Evolutionary conservation across 1,140 invertebrate species (phyloP).

Genomic region (Acromyrmex heyeri): DNA sequence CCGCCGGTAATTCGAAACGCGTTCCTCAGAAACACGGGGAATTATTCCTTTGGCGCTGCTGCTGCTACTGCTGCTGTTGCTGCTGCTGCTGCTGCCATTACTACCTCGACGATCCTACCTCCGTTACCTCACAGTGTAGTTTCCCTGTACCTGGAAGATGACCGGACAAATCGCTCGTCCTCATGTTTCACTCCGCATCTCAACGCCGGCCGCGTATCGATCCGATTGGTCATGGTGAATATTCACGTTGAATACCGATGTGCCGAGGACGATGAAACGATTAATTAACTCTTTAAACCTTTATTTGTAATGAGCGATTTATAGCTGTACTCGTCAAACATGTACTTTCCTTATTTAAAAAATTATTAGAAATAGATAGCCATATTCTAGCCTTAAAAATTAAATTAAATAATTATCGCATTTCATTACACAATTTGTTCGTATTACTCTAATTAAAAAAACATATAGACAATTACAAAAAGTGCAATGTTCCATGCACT

Average conservation of each 20-base stretch:
- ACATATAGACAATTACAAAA: background rate
- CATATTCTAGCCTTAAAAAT: background rate
- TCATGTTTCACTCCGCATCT: constrained; percentile 36
- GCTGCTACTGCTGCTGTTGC: constrained; percentile 64
- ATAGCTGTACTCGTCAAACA: background rate
- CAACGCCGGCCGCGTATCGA: constrained; percentile 36
- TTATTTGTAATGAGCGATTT: background rate
- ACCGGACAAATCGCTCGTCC: constrained; percentile 57
- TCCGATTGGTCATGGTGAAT: constrained; percentile 30
- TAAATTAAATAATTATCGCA: background rate
- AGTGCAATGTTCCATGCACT: background rate
- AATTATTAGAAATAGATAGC: background rate
- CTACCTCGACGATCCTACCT: constrained; percentile 42
- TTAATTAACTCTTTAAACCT: constrained; percentile 11
- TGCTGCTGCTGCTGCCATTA: constrained; percentile 55
- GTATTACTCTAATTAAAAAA: background rate
- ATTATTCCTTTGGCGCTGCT: constrained; percentile 78
- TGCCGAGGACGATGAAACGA: background rate
- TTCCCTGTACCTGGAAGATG: constrained; percentile 57
- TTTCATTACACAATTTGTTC: background rate
- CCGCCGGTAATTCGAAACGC: constrained; percentile 83
- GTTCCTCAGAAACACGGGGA: constrained; percentile 81
- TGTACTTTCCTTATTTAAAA: background rate
- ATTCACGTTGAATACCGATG: constrained; percentile 16
- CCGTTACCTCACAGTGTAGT: constrained; percentile 45